A percentile compares a stretch with the other conserved stretches of the same genome.
These are phyloP conservation scores for Strix uralensis DNA, from an alignment of 2,113 vertebrate species.

Conservation along the genomic window DNA sequence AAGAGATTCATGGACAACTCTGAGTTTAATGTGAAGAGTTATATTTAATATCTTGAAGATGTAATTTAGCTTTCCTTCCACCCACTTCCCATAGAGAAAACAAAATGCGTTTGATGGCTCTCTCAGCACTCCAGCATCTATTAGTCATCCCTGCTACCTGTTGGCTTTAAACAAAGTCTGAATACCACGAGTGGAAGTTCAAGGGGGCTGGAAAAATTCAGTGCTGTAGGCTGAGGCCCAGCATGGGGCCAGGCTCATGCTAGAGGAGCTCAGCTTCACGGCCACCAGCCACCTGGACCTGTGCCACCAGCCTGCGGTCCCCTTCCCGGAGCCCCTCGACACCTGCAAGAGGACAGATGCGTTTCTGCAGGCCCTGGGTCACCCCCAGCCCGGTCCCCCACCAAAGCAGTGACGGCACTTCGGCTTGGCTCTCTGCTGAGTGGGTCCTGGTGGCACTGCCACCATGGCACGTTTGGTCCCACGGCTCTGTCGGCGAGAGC, in stretches of 20 bases:
- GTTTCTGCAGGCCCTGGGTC: not conserved
- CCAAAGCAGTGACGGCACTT: not conserved
- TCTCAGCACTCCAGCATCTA: not conserved
- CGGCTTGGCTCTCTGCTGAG: too few relatives aligned
- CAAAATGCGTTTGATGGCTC: not conserved
- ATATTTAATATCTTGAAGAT: conserved; percentile 37
- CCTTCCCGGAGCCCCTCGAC: fast-evolving
- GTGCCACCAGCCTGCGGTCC: not conserved
- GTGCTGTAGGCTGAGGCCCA: not conserved
- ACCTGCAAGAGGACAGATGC: not conserved
- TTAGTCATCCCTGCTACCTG: not conserved
- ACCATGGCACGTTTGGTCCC: fast-evolving
- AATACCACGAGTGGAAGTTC: not conserved
- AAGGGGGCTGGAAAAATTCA: not conserved
- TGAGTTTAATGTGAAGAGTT: conserved; percentile 24
- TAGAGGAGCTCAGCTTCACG: not conserved
- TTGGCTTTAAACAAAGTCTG: not conserved
- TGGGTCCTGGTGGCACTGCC: not conserved
- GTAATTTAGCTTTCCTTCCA: conserved; percentile 46
- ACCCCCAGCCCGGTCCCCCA: not conserved
- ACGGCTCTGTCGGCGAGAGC: fast-evolving
- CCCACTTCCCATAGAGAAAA: not conserved
- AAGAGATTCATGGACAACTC: conserved; percentile 51
- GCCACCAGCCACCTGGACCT: not conserved
- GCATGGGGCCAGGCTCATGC: not conserved